Percentiles rank a stretch among this genome's conserved stretches.
Conservation (phyloP, 2,113 vertebrate species). For the Notechis scutatus region DNA sequence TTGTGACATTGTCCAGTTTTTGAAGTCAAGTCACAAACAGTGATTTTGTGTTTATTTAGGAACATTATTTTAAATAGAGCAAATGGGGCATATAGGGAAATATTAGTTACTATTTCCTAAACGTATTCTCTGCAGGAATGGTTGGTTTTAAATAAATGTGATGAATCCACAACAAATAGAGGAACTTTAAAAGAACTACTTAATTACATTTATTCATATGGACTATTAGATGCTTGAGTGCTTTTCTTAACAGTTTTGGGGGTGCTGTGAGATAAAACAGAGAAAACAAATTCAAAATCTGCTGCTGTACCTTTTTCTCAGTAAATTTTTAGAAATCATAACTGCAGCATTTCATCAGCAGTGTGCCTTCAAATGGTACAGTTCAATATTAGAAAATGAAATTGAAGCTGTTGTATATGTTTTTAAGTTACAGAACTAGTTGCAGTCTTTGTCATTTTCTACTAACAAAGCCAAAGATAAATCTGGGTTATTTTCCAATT, state of each 20-base stretch:
- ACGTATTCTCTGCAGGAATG: background rate
- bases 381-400: background rate
- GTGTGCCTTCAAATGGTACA: background rate
- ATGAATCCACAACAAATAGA: background rate
- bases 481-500: background rate
- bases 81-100: slow-evolving; percentile 20
- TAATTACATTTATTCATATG: background rate
- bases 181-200: background rate
- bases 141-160: background rate
- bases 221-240: background rate
- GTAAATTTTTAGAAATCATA: background rate
- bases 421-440: background rate
- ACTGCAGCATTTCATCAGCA: background rate
- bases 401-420: background rate
- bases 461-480: background rate
- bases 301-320: background rate
- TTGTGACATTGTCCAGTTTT: background rate
- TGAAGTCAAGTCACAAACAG: slow-evolving; percentile 14
- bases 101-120: slow-evolving; percentile 13
- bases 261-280: background rate
- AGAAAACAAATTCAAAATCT: background rate
- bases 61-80: slow-evolving; percentile 5
- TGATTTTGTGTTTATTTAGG: slow-evolving; percentile 11
- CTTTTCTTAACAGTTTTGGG: background rate
- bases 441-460: background rate